Evolutionary conservation across 2,113 vertebrate species (phyloP), one percentile per base, ranked within the genome.

Genomic region (Dipodomys spectabilis): DNA sequence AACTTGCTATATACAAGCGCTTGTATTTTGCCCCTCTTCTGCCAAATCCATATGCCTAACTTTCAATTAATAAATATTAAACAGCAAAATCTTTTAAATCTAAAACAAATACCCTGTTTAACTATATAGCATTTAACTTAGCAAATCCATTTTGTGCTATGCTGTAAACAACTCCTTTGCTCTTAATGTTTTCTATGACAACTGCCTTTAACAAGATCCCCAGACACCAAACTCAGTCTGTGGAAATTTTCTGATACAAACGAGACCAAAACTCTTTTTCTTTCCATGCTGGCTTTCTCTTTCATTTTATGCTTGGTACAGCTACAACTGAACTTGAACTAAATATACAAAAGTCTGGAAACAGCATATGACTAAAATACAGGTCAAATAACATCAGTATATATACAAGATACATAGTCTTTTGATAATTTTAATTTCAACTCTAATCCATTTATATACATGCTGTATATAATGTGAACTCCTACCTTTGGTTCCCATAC

Each of bases 191-290:
- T 90, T 85, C 92, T 57, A 86, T 92, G 82, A 90, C 45, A 74
- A 97, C 82, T 93, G 60, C 60, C 32, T 92, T 96, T 92, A 97
- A 95, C 72, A 95, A 96, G 90, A 96, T 96, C 87, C 83, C 92
- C 75, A 94, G 94, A 82, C 23, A 92, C 25, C 82, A 45, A 96
- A 92, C 79, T 94, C 65, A 49, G 71, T 93, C 82, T 93, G 65
- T 94, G 44, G 83, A 90, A 94, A 94, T 89, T 82, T 94, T 93
- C 92, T 92, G 92, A 19, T 72, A 11, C 62, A 94, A 82, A 82
- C 28, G 91, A 83, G 22, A 93, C 75, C 82, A 92, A 53, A 89
- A 78, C 28, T 79, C 28, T 44, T 95, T 90, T 92, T 87, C 44
- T 94, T 94, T 80, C 72, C 67, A 57, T 28, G 64, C 35, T 86